Percentiles rank a stretch among this genome's conserved stretches.
Evolutionary conservation across 2,888 invertebrate genomes (phyloP).

Genomic region (Agriopis marginaria): DNA sequence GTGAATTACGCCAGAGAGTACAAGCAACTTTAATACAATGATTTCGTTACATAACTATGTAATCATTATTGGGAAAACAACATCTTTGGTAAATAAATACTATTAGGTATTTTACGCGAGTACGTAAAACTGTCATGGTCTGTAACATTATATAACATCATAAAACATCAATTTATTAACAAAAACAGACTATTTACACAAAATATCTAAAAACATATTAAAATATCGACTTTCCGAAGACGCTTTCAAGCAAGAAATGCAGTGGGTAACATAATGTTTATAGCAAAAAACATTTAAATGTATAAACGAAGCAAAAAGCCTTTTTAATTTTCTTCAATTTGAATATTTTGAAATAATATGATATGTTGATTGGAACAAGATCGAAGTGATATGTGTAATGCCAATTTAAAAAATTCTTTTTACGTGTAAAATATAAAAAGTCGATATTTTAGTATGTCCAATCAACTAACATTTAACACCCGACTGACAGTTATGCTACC

Average conservation of each 20-base stretch:
- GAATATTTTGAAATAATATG: slow-evolving; percentile 63
- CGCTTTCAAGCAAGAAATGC: slow-evolving; percentile 10
- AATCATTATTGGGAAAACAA: slow-evolving; percentile 35
- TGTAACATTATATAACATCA: slow-evolving; percentile 75
- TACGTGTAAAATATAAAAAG: slow-evolving; percentile 48
- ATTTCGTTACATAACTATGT: slow-evolving; percentile 39
- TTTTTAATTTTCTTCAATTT: slow-evolving; percentile 28
- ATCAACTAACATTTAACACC: slow-evolving; percentile 69
- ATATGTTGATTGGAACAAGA: slow-evolving; percentile 68
- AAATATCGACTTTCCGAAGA: slow-evolving; percentile 72
- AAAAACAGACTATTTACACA: slow-evolving; percentile 80
- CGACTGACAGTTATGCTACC: slow-evolving; percentile 51
- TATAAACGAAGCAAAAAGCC: slow-evolving; percentile 11
- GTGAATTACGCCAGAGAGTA: slow-evolving; percentile 65
- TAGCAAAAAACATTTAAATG: not conserved
- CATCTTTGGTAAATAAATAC: slow-evolving; percentile 43
- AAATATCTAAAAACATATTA: slow-evolving; percentile 64
- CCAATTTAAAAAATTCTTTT: slow-evolving; percentile 49
- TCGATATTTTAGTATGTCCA: slow-evolving; percentile 76
- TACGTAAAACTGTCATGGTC: slow-evolving; percentile 61
- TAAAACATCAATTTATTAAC: slow-evolving; percentile 80
- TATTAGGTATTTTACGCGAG: slow-evolving; percentile 41
- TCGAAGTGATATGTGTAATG: slow-evolving; percentile 70
- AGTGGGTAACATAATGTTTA: not conserved
- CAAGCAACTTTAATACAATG: slow-evolving; percentile 42